Base-by-base conservation (phyloP, 2,888 invertebrate genomes). In the Drosophila silvestris region DNA sequence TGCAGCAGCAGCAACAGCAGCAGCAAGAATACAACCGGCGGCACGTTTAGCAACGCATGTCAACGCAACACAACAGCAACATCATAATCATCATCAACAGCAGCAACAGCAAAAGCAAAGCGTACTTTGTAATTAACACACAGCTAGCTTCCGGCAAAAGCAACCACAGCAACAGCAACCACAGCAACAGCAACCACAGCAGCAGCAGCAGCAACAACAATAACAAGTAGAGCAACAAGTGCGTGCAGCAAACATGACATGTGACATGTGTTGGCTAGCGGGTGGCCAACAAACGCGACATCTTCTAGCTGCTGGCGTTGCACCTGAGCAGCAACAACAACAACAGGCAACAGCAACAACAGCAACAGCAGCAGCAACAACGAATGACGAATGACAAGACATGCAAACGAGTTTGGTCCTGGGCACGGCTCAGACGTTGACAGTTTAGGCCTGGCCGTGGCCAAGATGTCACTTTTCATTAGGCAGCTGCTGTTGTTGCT, bases 381-480 rank as follows among this genome's bases (percentile, higher is more conserved):
- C 70, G 81, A 88, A 87, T 86, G 84, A 85, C 83, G 86, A 82
- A 86, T 82, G 77, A 85, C 78, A 85, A 78, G 85, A 85, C 73
- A 85, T 82, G 82, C 83, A 85, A 77, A 83, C 80, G 81, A 84
- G 78, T 76, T 78, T 58, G 67, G 57, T 76, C 65, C 74, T 77
- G 83, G 75, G 63, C 63, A 53, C 44, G 76, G 76, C 79, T 63
- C 72, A 82, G 84, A 85, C 87, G 89, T 87, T 85, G 87, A 89
- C 85, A 84, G 89, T 82, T 87, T 83, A 82, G 85, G 82, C 82
- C 79, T 74, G 74, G 77, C 77, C 92, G 87, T 92, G 92, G 91
- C 91, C 91, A 91, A 92, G 91, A 91, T 92, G 92, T 92, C 92
- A 92, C 92, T 90, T 92, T 91, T 91, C 91, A 92, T 92, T 92